Conservation (phyloP, 2,113 vertebrate species). For the Pollachius pollachius region DNA sequence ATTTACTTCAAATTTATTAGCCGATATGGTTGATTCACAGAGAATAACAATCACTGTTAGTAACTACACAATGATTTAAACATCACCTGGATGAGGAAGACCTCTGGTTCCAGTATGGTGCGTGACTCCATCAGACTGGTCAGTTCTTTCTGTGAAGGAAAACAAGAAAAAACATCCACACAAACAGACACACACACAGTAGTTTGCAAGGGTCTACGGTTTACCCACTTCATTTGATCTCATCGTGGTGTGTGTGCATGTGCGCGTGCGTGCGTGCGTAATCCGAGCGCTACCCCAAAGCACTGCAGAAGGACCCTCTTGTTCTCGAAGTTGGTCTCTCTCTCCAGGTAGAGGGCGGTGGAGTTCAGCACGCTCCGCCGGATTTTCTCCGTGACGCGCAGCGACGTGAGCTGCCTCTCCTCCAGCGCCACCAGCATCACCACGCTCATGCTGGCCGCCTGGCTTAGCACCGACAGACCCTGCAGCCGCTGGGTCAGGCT, state of each 20-base stretch:
- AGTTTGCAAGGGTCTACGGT: no score
- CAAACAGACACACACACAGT: slow-evolving; percentile 8
- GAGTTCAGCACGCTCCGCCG: slow-evolving; percentile 52
- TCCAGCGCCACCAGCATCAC: slow-evolving; percentile 72
- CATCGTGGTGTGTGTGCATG: no score
- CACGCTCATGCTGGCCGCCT: slow-evolving; percentile 59
- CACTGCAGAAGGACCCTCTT: slow-evolving; percentile 77
- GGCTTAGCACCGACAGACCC: slow-evolving; percentile 48
- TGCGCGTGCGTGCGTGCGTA: no score
- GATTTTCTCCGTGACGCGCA: slow-evolving; percentile 62
- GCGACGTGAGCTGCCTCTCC: slow-evolving; percentile 60
- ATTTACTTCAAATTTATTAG: no score
- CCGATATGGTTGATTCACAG: no score
- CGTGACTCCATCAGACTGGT: slow-evolving; percentile 58
- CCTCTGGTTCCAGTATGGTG: slow-evolving; percentile 46
- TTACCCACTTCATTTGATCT: no score
- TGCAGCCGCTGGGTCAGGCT: slow-evolving; percentile 51
- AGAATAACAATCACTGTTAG: no score
- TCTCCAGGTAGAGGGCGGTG: slow-evolving; percentile 55
- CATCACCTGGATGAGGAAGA: slow-evolving; percentile 67
- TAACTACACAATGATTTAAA: no score
- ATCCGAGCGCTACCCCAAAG: slow-evolving; percentile 69
- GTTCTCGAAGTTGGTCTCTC: slow-evolving; percentile 54
- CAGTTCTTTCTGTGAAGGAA: slow-evolving; percentile 60
- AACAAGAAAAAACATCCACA: slow-evolving; percentile 34